Percentiles rank a stretch among this genome's conserved stretches.
Conservation (phyloP, 2,113 vertebrate species). For the Lepus europaeus region DNA sequence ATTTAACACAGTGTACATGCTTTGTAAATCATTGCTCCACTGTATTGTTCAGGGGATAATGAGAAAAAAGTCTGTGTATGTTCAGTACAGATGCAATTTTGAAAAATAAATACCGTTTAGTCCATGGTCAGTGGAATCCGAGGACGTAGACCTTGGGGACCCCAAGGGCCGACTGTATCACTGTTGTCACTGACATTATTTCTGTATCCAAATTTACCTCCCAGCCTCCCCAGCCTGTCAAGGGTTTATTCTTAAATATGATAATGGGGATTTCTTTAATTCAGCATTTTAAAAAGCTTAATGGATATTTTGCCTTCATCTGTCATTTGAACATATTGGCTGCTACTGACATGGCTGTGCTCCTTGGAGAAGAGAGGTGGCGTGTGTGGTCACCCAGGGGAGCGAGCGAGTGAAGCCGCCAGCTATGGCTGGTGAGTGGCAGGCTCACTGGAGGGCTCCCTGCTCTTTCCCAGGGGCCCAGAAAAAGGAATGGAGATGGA, state of each 20-base stretch:
- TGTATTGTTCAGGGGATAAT: not conserved
- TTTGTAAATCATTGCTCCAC: not conserved
- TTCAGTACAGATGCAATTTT: not conserved
- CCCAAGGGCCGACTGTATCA: not conserved
- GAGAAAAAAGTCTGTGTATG: not conserved
- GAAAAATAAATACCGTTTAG: not conserved
- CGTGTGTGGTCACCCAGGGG: not conserved
- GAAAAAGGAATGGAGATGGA: not conserved
- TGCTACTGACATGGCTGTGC: not conserved
- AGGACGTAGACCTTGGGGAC: not conserved
- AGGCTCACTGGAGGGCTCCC: no score
- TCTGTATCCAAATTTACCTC: not conserved
- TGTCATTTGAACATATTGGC: not conserved
- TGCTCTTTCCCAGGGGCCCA: not conserved
- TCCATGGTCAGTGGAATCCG: not conserved
- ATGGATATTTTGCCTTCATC: not conserved
- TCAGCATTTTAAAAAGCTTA: not conserved
- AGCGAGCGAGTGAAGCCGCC: not conserved
- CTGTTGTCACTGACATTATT: not conserved
- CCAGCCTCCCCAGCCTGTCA: not conserved
- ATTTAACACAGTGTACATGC: no score
- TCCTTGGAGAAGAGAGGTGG: not conserved
- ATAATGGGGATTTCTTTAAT: not conserved
- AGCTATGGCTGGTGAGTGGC: not conserved
- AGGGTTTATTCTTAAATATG: not conserved